Percentiles rank a stretch among this genome's conserved stretches.
These are phyloP conservation scores for Pampusana beccarii DNA, from an alignment of 2,113 vertebrate species.

Conservation along the genomic window DNA sequence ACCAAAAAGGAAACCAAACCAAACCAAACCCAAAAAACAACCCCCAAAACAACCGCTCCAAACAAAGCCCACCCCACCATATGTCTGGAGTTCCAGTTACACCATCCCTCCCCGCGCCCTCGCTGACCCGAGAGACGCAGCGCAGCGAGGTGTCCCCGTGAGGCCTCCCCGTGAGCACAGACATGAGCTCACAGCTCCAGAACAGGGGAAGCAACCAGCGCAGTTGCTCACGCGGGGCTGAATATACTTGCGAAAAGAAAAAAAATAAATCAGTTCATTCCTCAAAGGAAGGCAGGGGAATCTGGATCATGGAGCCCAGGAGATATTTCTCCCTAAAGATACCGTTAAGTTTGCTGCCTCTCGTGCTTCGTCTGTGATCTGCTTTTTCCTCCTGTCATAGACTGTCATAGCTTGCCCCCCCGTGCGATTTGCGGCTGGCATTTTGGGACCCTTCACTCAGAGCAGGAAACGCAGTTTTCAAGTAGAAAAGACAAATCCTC, in stretches of 20 bases:
- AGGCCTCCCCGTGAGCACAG: neutral
- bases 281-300: neutral
- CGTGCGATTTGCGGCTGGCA: neutral
- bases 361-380: neutral
- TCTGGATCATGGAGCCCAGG: neutral
- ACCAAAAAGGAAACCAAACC: too few relatives aligned
- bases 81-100: neutral
- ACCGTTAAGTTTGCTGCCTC: neutral
- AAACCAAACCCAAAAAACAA: neutral
- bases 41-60: neutral
- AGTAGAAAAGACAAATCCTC: neutral
- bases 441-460: neutral
- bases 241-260: neutral
- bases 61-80: neutral
- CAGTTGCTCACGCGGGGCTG: neutral
- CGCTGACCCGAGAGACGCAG: fast-evolving
- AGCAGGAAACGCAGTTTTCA: neutral
- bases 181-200: neutral
- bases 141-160: neutral
- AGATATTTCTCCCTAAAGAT: neutral
- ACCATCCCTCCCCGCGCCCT: neutral
- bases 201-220: neutral
- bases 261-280: neutral
- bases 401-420: too few relatives aligned
- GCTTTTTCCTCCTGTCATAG: neutral